Percentiles rank a stretch among this genome's conserved stretches.
Evolutionary conservation across 2,888 invertebrate genomes (phyloP).

Genomic region (Torymus aiolomorphi): DNA sequence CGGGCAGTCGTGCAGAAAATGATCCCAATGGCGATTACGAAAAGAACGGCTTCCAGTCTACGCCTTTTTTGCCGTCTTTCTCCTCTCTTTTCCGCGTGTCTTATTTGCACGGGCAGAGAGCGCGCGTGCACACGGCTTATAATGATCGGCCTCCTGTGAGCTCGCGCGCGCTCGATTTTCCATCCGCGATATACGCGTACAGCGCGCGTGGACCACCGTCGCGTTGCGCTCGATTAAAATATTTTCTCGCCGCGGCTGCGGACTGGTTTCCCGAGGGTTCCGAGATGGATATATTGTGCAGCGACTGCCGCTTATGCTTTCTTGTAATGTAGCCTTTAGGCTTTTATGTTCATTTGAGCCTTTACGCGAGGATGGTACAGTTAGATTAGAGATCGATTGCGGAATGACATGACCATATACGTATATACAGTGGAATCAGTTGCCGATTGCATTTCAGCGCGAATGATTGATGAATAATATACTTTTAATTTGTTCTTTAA

Average conservation of each 20-base stretch:
- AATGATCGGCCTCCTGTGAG: constrained; percentile 32
- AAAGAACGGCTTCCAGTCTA: constrained; percentile 74
- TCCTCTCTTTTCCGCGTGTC: constrained; percentile 33
- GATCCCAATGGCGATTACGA: constrained; percentile 73
- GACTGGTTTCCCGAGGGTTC: too few species aligned
- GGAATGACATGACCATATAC: too few species aligned
- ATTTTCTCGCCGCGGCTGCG: not conserved
- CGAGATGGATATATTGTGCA: too few species aligned
- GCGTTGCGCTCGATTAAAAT: constrained; percentile 26
- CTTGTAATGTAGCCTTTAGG: too few species aligned
- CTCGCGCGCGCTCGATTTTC: constrained; percentile 9
- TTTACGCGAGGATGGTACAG: too few species aligned
- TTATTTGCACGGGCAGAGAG: constrained; percentile 11
- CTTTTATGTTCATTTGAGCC: too few species aligned
- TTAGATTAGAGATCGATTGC: too few species aligned
- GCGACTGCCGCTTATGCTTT: too few species aligned
- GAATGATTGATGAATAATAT: too few species aligned
- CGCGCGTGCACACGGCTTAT: not conserved
- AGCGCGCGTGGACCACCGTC: not conserved
- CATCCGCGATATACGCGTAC: not conserved
- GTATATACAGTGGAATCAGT: too few species aligned
- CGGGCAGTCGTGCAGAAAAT: constrained; percentile 76
- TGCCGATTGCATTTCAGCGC: too few species aligned
- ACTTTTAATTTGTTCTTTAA: too few species aligned
- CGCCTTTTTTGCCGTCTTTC: constrained; percentile 61